These are phyloP conservation scores for Thaleichthys pacificus DNA, from an alignment of 2,797 vertebrate species.

Conservation along the genomic window DNA sequence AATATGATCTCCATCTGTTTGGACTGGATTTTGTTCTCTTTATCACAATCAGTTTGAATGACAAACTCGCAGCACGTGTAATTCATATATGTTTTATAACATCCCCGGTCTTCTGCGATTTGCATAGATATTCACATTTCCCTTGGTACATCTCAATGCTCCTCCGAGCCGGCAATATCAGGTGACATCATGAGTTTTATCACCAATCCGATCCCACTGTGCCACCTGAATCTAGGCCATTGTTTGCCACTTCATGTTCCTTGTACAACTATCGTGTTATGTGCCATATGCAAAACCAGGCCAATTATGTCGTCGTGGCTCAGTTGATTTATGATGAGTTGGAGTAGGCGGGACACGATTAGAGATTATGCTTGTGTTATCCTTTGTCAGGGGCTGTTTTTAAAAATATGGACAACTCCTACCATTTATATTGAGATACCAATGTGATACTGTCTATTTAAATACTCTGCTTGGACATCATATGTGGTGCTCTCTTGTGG, in stretches of 20 bases:
- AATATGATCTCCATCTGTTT: background rate
- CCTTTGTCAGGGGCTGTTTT: background rate
- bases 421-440: too few species aligned
- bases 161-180: slow-evolving; percentile 42
- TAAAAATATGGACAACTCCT: background rate
- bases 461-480: too few species aligned
- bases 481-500: too few species aligned
- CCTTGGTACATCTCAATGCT: slow-evolving; percentile 19
- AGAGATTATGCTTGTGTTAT: background rate
- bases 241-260: slow-evolving; percentile 27
- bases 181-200: slow-evolving; percentile 14
- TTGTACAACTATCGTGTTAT: slow-evolving; percentile 6
- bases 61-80: background rate
- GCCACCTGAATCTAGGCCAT: slow-evolving; percentile 32
- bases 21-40: background rate
- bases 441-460: too few species aligned
- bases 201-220: slow-evolving; percentile 27
- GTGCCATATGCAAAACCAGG: slow-evolving; percentile 43
- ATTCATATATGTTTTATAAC: background rate
- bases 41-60: background rate
- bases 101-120: slow-evolving; percentile 22
- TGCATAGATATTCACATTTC: slow-evolving; percentile 60
- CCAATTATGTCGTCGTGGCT: background rate
- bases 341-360: background rate
- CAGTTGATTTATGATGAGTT: background rate